Evolutionary conservation across 2,797 vertebrate species (phyloP), one percentile per base, ranked within the genome.

Genomic region (Vireo griseus): DNA sequence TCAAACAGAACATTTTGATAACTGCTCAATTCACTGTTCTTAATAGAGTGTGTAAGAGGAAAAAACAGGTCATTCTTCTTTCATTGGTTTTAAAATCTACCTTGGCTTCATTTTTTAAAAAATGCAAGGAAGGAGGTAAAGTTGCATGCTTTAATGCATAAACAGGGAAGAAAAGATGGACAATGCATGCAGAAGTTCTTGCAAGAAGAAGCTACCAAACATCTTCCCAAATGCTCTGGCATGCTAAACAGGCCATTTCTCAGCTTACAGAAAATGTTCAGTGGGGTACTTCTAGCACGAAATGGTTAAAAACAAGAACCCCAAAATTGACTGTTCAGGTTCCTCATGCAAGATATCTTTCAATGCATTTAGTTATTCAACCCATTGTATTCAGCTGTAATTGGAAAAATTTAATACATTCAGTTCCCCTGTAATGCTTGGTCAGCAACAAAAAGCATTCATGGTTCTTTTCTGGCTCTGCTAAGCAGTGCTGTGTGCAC

Each of bases 361-460:
- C 63, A 87, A 63, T 55, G 52, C 44, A 67, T 75, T 95, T 73
- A 80, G 61, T 68, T 79, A 91, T 81, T 78, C 63, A 65, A 39
- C 26, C n/a, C 16, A 68, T 71, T 83, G 67, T 92, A 78, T 52
- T 80, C 66, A 21, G 62, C 37, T 83, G 22, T 77, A 95, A 92
- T 52, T 87, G 74, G 45, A 93, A 92, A 66, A 72, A 80, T 58
- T 81, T 90, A 90, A 68, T 68, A 51, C 47, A 55, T 77, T 90
- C 91, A 75, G 47, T 40, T 90, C 24, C n/a, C 15, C 76, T 51
- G 57, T 69, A 92, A 94, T 72, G 66, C 90, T 86, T 47, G 24
- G 88, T 94, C 90, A 92, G 82, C 79, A 92, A 81, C 42, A 92
- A 91, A 88, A 91, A 9, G 1, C 39, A 35, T 66, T 84, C 55